Conservation (phyloP, 37 sponge, comb jelly and placozoan genomes). For the Halisarca cf. caerulea region DNA sequence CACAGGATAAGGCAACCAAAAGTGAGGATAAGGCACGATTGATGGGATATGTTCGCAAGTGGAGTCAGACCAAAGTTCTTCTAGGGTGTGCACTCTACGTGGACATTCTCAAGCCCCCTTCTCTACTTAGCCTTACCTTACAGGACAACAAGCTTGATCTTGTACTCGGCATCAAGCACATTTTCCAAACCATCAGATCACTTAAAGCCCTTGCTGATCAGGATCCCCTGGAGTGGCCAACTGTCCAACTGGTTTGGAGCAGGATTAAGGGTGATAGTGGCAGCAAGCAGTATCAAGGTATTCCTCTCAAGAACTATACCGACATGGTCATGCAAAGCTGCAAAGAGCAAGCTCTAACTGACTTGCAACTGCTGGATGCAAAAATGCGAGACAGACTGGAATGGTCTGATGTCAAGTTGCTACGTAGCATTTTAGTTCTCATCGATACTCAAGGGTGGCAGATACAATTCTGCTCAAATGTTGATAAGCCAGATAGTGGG, state of each 20-base stretch:
- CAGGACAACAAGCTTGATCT: background rate
- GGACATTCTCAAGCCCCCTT: background rate
- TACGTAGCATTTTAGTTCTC: constrained; percentile 39
- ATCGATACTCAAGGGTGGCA: constrained; percentile 59
- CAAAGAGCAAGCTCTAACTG: constrained; percentile 15
- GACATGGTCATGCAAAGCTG: background rate
- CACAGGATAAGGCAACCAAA: background rate
- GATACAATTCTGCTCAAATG: background rate
- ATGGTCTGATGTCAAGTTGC: constrained; percentile 53
- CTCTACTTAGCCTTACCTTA: background rate
- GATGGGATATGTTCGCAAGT: background rate
- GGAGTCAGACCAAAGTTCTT: background rate
- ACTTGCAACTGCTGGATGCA: constrained; percentile 32
- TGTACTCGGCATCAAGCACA: background rate
- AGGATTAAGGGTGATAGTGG: background rate
- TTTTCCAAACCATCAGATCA: background rate
- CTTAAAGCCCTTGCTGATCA: background rate
- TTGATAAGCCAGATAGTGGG: background rate
- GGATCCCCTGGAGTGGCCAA: background rate
- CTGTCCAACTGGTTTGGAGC: background rate
- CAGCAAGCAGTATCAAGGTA: background rate
- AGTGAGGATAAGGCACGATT: background rate
- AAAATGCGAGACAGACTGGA: constrained; percentile 46
- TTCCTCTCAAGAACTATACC: background rate
- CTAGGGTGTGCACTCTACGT: background rate